Conservation (phyloP, 2,888 invertebrate genomes). For the Papilio elwesi region DNA sequence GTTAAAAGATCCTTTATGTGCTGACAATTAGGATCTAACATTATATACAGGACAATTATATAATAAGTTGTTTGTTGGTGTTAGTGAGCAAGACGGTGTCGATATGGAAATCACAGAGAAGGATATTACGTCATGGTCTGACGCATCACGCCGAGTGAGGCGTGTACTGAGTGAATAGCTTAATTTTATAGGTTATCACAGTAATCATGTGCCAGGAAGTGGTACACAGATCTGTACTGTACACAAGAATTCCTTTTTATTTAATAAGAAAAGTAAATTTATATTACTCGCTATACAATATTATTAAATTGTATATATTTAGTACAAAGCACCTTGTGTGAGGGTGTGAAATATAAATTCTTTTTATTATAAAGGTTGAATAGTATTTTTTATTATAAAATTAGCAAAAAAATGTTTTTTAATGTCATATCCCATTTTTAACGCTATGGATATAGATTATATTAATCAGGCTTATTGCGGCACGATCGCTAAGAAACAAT, state of each 20-base stretch:
- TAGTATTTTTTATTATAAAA: too few relatives aligned
- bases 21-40: not conserved
- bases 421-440: not conserved
- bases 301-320: too few relatives aligned
- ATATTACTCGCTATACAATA: too few relatives aligned
- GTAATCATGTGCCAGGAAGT: constrained; percentile 6
- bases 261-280: too few relatives aligned
- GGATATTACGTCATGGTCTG: constrained; percentile 55
- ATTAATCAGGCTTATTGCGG: not conserved
- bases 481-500: constrained; percentile 17
- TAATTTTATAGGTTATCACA: constrained; percentile 28
- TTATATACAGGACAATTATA: constrained; percentile 9
- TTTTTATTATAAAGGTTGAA: too few relatives aligned
- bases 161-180: constrained; percentile 33
- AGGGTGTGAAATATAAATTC: too few relatives aligned
- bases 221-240: constrained; percentile 6
- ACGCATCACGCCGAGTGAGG: constrained; percentile 34
- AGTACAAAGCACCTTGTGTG: too few relatives aligned
- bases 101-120: constrained; percentile 47
- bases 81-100: constrained; percentile 10
- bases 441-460: not conserved
- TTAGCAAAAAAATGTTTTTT: too few relatives aligned
- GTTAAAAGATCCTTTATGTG: too few relatives aligned
- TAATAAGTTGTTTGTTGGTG: constrained; percentile 3
- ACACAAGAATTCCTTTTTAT: not conserved